These are phyloP conservation scores for Chaetodon auriga DNA, from an alignment of 2,113 vertebrate species.

Conservation along the genomic window DNA sequence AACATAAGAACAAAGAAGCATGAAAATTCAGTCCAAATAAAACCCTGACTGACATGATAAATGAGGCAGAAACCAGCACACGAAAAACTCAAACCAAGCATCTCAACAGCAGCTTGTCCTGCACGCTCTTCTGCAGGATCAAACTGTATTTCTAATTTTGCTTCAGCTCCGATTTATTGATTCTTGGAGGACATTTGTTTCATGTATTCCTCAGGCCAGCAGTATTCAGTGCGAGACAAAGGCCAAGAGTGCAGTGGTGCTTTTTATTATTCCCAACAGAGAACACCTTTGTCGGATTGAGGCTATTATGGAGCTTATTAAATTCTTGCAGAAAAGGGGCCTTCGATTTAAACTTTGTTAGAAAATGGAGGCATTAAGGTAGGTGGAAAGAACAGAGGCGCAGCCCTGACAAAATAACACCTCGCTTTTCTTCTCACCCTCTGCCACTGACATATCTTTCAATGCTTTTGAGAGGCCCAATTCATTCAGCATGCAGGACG, in stretches of 20 bases:
- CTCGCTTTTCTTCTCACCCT: neutral
- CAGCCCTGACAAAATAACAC: constrained; percentile 7
- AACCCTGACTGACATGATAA: neutral
- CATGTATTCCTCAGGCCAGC: neutral
- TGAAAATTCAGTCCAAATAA: neutral
- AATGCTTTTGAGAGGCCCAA: constrained; percentile 14
- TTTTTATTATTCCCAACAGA: constrained; percentile 7
- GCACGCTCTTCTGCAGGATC: neutral
- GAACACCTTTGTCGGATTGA: neutral
- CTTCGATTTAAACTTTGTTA: neutral
- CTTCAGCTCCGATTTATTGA: constrained; percentile 4
- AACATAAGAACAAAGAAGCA: neutral
- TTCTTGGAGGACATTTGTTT: constrained; percentile 10
- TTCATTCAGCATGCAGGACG: constrained; percentile 37
- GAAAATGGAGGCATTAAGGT: neutral
- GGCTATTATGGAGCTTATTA: neutral
- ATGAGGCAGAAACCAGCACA: neutral
- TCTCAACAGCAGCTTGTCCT: constrained; percentile 1
- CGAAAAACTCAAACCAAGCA: neutral
- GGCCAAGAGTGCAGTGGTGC: neutral
- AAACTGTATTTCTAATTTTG: neutral
- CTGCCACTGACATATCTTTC: constrained; percentile 2
- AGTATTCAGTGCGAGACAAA: neutral
- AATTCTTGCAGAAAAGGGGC: constrained; percentile 1
- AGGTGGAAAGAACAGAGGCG: neutral